phyloP scores from a whole-genome alignment of 2,797 vertebrate genomes.

The Poecilia wingei region DNA sequence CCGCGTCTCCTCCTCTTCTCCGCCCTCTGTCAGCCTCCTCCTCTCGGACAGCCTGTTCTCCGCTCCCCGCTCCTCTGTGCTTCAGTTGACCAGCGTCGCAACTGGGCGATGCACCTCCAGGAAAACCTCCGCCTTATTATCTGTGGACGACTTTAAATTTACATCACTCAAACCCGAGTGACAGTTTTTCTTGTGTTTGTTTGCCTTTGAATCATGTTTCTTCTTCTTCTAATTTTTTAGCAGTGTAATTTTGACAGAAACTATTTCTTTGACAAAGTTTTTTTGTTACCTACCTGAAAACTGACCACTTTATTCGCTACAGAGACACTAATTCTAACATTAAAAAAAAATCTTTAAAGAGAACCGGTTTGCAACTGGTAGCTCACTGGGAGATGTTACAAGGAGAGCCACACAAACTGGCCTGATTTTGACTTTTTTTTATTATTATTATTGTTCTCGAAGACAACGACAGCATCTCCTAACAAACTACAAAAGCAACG shows the following conservation, averaged over 20 bases:
- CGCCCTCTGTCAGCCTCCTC: background rate
- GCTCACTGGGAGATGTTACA: slow-evolving; percentile 40
- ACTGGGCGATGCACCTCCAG: slow-evolving; percentile 69
- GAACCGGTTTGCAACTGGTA: slow-evolving; percentile 9
- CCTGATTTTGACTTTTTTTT: slow-evolving; percentile 15
- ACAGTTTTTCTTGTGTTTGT: background rate
- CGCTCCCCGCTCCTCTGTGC: slow-evolving; percentile 31
- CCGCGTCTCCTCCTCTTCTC: slow-evolving; percentile 1
- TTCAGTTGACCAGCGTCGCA: slow-evolving; percentile 79
- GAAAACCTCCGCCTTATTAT: slow-evolving; percentile 21
- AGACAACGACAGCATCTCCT: slow-evolving; percentile 37
- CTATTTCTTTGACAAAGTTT: slow-evolving; percentile 52
- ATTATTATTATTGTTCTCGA: slow-evolving; percentile 14
- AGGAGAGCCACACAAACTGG: slow-evolving; percentile 37
- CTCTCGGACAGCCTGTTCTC: slow-evolving; percentile 26
- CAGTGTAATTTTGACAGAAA: slow-evolving; percentile 14
- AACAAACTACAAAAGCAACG: slow-evolving; percentile 23
- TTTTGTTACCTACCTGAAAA: slow-evolving; percentile 33
- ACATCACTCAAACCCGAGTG: slow-evolving; percentile 3
- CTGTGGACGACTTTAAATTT: slow-evolving; percentile 9
- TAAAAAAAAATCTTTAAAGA: background rate
- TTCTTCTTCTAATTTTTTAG: background rate
- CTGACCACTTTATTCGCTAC: slow-evolving; percentile 27
- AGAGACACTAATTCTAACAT: slow-evolving; percentile 27
- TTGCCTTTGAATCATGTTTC: background rate